Evolutionary conservation across 2,797 vertebrate species (phyloP), one percentile per base, ranked within the genome.

Genomic region (Oreochromis grahami): DNA sequence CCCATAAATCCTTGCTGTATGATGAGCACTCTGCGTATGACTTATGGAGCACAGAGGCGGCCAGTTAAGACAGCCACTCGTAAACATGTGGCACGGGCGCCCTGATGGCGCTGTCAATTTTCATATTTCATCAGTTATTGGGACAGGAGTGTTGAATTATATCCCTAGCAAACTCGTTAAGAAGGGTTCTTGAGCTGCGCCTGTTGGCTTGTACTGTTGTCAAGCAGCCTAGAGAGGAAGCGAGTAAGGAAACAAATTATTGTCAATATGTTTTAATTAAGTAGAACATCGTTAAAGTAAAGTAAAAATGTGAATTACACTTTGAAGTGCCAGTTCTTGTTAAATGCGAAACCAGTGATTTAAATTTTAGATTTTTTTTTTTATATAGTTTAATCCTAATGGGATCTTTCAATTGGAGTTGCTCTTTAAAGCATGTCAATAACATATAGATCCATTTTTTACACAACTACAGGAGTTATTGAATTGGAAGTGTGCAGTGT

Each of bases 71-170:
- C 89, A 90, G 92, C 89, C 88, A 84, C 95, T 95, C 94, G 87
- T 96, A 96, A 96, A 96, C 93, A 93, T 90, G 91, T 86, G 92
- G 90, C 91, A 87, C 51, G 74, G 89, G 83, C 38, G 84, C 79
- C 82, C 90, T 89, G 93, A 91, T 70, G 68, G 79, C 76, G 26
- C 93, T 95, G 95, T 96, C 95, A 94, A 93, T 95, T 95, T 96
- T 95, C 93, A 96, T 96, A 95, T 96, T 96, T 95, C 92, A 95
- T 92, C 81, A 38, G 91, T 95, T 94, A 95, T 92, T 91, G 93
- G 91, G 84, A 84, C 43, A 65, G 81, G 80, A 92, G 92, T 82
- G 92, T 86, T 93, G 89, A 93, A 81, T 94, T 95, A 92, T 93
- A 78, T 84, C 86, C 83, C 52, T 80, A 41, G 82, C 83, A 78